These are phyloP conservation scores for Drosophila limbata DNA, from an alignment of 2,888 invertebrate species.

Conservation along the genomic window DNA sequence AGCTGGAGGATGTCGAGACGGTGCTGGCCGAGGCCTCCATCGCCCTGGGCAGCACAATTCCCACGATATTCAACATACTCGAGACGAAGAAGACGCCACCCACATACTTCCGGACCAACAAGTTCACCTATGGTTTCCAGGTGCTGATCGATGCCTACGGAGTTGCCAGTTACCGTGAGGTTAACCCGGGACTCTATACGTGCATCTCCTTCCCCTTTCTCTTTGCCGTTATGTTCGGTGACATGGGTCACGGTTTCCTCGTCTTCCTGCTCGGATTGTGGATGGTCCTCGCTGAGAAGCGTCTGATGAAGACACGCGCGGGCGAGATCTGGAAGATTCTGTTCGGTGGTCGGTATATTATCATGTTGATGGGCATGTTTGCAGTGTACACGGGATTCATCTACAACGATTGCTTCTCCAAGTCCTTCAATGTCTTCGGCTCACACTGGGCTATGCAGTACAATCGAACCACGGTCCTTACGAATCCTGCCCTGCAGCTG, in stretches of 20 bases:
- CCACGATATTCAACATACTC: slow-evolving; percentile 96
- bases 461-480: slow-evolving; percentile 86
- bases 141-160: slow-evolving; percentile 97
- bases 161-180: slow-evolving; percentile 96
- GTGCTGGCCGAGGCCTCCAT: slow-evolving; percentile 93
- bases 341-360: slow-evolving; percentile 98
- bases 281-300: slow-evolving; percentile 93
- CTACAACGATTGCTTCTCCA: slow-evolving; percentile 98
- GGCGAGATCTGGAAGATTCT: slow-evolving; percentile 98
- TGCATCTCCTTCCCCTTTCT: slow-evolving; percentile 97
- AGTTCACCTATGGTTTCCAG: slow-evolving; percentile 96
- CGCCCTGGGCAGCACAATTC: slow-evolving; percentile 93
- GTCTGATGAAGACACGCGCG: slow-evolving; percentile 88
- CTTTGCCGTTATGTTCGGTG: slow-evolving; percentile 98
- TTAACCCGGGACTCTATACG: slow-evolving; percentile 95
- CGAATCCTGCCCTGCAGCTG: slow-evolving; percentile 87
- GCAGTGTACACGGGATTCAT: slow-evolving; percentile 98
- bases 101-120: slow-evolving; percentile 96
- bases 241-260: slow-evolving; percentile 94
- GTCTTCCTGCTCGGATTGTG: slow-evolving; percentile 93
- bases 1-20: slow-evolving; percentile 90
- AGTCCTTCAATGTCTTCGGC: slow-evolving; percentile 96
- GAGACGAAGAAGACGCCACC: slow-evolving; percentile 92
- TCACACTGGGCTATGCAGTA: slow-evolving; percentile 91
- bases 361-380: slow-evolving; percentile 97